Base-by-base conservation (phyloP, 1,140 invertebrate genomes). In the Tetramorium simillimum region DNA sequence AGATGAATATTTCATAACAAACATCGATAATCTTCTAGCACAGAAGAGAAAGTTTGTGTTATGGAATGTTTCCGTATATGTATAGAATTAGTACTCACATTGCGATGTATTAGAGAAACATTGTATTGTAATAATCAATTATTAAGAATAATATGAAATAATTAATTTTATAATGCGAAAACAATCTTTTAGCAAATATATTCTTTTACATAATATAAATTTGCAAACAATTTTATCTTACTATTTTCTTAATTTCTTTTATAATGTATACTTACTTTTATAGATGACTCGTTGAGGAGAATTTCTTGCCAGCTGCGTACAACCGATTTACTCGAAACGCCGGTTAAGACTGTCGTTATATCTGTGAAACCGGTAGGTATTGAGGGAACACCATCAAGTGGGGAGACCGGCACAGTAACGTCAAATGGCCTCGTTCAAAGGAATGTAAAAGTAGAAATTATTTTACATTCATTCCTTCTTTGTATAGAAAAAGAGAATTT, bases 391-490 rank as follows among this genome's bases (percentile, higher is more conserved):
- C 10, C 7, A 14, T 18, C 1, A n/a, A 33, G 88, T 65, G 78
- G 88, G 88, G 65, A n/a, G 14, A 77, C 12, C 18, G 16, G n/a
- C 14, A 40, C 89, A 90, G 89, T 85, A 37, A 14, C 76, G 89
- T 90, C 16, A 21, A 1, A 73, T 53, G n/a, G 49, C 18, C 12
- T 14, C 51, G 2, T 72, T 24, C 9, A 51, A 37, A 51, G 0
- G 1, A 65, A 65, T 37, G n/a, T 53, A 24, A 33, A 40, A 40
- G 3, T 33, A 75, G 3, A 58, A 76, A 16, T 78, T 63, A 28
- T 12, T 62, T 28, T 62, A 60, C 4, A 58, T 12, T 24, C 1
- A 1, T 63, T 65, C 33, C 33, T 60, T 4, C 0, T 33, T 21
- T 18, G 1, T 12, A 46, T 37, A 24, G n/a, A 21, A n/a, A 46